Base-by-base conservation (phyloP, 2,888 invertebrate genomes). In the Emesis castigata region DNA sequence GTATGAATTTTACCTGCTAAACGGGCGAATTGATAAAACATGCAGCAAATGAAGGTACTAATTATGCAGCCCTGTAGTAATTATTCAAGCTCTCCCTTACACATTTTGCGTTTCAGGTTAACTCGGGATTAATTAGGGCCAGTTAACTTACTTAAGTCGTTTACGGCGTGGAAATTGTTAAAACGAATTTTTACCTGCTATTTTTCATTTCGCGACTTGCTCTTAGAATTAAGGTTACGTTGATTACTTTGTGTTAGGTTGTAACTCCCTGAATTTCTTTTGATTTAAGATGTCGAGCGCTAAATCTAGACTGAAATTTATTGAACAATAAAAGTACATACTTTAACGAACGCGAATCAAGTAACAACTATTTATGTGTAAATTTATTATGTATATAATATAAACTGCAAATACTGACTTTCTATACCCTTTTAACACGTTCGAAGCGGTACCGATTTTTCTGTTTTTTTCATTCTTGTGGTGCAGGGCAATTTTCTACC, bases 101-200 rank as follows among this genome's bases (percentile, higher is more conserved):
- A 69, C 58, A 39, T 64, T 61, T 58, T 58, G 62, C 56, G 48
- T 53, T 48, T 22, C 72, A 79, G 75, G 72, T 75, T 79, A 79
- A 75, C 58, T 65, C 53, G 66, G 69, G 75, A 75, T 75, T 79
- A 79, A 79, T 79, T 75, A 75, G 64, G 73, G 79, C 65, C 66
- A 61, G 61, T 73, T 75, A 66, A 39, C 56, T 39, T 39, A 22
- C 72, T 68, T 79, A 79, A 79, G 75, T 79, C 79, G 69, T 77
- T 64, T 48, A 34, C 69, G 56, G 20, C 8, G 22, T 11, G 39
- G 39, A 39, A 39, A 39, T 39, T 39, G 14, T 39, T 39, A 39
- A 39, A 34, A 39, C 14, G 39, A 39, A 39, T 39, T 39, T 39
- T 39, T 39, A 39, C 39, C 39, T 39, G 39, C 39, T 3, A 39